Conservation (phyloP, 2,113 vertebrate species). For the Nibea albiflora region DNA sequence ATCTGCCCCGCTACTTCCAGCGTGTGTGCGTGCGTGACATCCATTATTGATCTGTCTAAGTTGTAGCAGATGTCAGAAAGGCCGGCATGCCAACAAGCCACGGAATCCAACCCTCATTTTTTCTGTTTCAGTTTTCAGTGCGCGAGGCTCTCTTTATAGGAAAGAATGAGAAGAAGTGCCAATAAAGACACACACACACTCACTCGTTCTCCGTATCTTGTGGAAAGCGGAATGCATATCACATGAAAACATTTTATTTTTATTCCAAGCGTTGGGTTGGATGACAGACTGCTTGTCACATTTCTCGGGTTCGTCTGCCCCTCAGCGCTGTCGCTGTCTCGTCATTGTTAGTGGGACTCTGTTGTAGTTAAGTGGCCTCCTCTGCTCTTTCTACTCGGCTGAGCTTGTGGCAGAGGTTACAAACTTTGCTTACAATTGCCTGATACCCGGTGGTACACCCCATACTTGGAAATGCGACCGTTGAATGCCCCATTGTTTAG, state of each 20-base stretch:
- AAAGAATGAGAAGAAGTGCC: conserved; percentile 61
- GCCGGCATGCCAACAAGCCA: conserved; percentile 53
- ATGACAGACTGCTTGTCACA: conserved; percentile 46
- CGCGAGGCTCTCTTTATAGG: conserved; percentile 33
- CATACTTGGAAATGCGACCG: conserved; percentile 26
- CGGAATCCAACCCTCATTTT: conserved; percentile 41
- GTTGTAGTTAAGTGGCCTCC: conserved; percentile 36
- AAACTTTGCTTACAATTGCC: conserved; percentile 23
- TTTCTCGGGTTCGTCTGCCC: conserved; percentile 44
- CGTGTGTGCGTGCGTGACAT: conserved; percentile 8
- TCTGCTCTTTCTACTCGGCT: conserved; percentile 22
- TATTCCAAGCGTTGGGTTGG: conserved; percentile 26
- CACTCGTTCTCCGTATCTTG: conserved; percentile 47
- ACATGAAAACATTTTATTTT: conserved; percentile 64
- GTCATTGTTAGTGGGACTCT: conserved; percentile 49
- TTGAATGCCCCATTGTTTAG: conserved; percentile 53
- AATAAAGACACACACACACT: conserved; percentile 41
- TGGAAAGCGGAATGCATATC: conserved; percentile 58
- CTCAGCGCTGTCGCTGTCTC: conserved; percentile 28
- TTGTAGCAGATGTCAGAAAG: conserved; percentile 67
- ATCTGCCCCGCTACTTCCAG: neutral
- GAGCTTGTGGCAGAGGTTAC: conserved; percentile 42
- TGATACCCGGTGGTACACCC: conserved; percentile 39
- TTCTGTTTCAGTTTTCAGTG: conserved; percentile 46
- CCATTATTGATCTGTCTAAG: conserved; percentile 69